Conservation (phyloP, 2,797 vertebrate genomes). For the Fistularia commersonii region DNA sequence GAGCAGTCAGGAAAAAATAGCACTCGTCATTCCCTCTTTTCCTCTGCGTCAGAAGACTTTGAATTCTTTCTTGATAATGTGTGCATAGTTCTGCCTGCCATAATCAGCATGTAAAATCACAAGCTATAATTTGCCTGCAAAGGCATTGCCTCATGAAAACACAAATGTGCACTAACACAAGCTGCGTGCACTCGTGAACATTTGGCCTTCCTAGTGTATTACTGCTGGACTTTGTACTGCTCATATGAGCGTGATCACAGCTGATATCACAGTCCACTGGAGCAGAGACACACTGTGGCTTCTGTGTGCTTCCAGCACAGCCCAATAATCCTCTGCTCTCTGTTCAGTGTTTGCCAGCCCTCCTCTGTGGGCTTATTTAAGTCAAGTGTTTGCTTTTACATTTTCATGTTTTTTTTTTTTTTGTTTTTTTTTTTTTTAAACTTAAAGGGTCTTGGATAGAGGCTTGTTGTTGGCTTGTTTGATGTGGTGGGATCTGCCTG, state of each 20-base stretch:
- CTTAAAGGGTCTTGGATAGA: too few relatives aligned
- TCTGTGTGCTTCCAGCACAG: constrained; percentile 9
- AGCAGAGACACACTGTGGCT: constrained; percentile 1
- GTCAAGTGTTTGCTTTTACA: too few relatives aligned
- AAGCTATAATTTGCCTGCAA: constrained; percentile 43
- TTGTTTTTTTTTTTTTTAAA: too few relatives aligned
- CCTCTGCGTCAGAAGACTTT: constrained; percentile 21
- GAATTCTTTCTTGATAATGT: constrained; percentile 47
- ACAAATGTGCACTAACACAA: constrained; percentile 4
- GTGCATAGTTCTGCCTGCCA: constrained; percentile 36
- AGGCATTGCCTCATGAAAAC: constrained; percentile 38
- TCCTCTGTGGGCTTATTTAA: neutral
- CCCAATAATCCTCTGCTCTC: constrained; percentile 3
- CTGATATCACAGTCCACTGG: constrained; percentile 12
- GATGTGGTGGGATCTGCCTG: too few relatives aligned
- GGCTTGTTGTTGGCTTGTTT: too few relatives aligned
- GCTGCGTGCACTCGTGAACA: neutral
- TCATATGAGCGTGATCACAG: constrained; percentile 13
- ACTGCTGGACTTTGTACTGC: constrained; percentile 9
- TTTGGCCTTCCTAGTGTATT: constrained; percentile 1
- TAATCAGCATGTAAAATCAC: constrained; percentile 51
- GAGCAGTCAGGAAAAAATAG: constrained; percentile 18
- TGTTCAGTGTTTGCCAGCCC: neutral
- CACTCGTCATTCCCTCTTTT: constrained; percentile 16
- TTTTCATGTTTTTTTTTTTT: too few relatives aligned